Percentiles rank a stretch among this genome's conserved stretches.
These are phyloP conservation scores for Mercenaria mercenaria DNA, from an alignment of 1,140 invertebrate species.

Conservation along the genomic window DNA sequence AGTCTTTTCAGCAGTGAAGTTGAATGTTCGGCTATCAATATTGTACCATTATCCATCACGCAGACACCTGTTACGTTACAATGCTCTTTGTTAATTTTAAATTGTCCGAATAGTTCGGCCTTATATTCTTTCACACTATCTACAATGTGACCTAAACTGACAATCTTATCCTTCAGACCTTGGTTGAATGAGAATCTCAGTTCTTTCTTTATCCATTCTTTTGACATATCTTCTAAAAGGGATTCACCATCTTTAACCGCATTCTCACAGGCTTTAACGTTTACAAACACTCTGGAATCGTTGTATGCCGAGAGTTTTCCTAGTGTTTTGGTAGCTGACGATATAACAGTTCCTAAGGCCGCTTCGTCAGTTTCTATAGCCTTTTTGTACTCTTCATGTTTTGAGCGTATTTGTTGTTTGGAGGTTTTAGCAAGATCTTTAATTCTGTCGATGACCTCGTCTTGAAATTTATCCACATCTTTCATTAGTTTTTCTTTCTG, in stretches of 20 bases:
- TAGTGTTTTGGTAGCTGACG: not conserved
- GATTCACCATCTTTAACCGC: slow-evolving; percentile 7
- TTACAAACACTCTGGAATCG: slow-evolving; percentile 1
- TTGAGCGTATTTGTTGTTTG: slow-evolving; percentile 12
- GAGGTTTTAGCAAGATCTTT: not conserved
- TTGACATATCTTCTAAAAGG: not conserved
- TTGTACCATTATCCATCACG: not conserved
- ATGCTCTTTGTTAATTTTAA: not conserved
- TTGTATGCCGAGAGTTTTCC: not conserved
- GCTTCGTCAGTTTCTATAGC: not conserved
- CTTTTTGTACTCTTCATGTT: slow-evolving; percentile 8
- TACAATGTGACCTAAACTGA: not conserved
- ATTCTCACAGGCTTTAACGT: slow-evolving; percentile 6
- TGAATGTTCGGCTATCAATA: not conserved
- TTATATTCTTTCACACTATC: slow-evolving; percentile 8
- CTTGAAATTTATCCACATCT: slow-evolving; percentile 8
- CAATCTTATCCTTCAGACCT: not conserved
- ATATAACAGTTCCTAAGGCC: not conserved
- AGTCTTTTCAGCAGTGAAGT: slow-evolving; percentile 18
- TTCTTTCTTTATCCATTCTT: slow-evolving; percentile 3
- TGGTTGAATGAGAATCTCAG: slow-evolving; percentile 18
- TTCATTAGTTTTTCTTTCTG: slow-evolving; percentile 1
- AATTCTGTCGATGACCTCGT: slow-evolving; percentile 5
- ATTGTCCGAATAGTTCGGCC: not conserved
- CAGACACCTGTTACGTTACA: slow-evolving; percentile 7